Base-by-base conservation (phyloP, 2,888 invertebrate species). In the Minunthozetes semirufus region DNA sequence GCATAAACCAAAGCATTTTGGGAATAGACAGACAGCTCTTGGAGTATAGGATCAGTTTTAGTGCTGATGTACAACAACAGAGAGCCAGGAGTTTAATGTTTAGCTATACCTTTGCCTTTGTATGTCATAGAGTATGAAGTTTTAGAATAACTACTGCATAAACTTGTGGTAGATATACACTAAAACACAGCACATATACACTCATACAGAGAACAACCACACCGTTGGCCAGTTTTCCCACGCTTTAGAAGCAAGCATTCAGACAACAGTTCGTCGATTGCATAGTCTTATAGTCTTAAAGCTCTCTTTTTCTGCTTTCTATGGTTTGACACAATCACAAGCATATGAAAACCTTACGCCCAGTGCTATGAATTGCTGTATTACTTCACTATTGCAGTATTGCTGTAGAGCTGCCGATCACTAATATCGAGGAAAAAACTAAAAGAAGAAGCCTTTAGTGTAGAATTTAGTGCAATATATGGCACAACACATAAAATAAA, bases 191-290 rank as follows among this genome's bases (percentile, higher is more conserved):
- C 68, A 68, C 22, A 46, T 11, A 46, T 22, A 66, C 66, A 59
- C 25, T 19, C 59, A 19, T 38, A 61, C 11, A 66, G 38, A 66
- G 4, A 66, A 1, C 13, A n/a, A n/a, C 1, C n/a, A 59, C 59
- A 59, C 29, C 25, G 25, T 33, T 15, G 68, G 68, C 68, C 42
- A 68, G 13, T 68, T 68, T 68, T 68, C 68, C 68, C 68, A 68
- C 68, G 68, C 68, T 68, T 68, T 56, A 19, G 61, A 63, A 63
- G 63, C 63, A 25, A 33, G 63, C 33, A 63, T 63, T 33, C 63
- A 63, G 25, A 25, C 25, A 22, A 53, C n/a, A 53, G 53, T 53
- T 53, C 15, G 48, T 48, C n/a, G 15, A 56, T 22, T 29, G 63
- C 29, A 33, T 63, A 63, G 63, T 38, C 13, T 59, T 63, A 56